Evolutionary conservation across 2,797 vertebrate species (phyloP).

Genomic region (Macroramphosus scolopax): DNA sequence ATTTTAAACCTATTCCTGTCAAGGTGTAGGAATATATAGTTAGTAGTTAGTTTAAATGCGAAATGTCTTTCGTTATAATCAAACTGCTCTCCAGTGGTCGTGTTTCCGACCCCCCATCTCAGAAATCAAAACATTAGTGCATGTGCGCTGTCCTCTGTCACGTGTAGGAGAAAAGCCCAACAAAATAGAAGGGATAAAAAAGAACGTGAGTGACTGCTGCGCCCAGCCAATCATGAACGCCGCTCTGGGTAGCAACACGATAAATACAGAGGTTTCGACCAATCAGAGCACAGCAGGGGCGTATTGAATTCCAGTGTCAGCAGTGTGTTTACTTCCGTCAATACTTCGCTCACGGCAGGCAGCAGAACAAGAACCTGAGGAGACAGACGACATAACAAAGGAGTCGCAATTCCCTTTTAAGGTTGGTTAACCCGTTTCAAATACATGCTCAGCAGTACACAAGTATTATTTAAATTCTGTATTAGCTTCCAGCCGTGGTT

Average conservation of each 20-base stretch:
- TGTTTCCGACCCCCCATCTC: no score
- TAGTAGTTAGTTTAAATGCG: no score
- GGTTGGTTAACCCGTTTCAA: constrained; percentile 43
- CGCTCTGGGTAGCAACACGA: constrained; percentile 50
- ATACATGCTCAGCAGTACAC: background rate
- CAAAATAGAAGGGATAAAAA: constrained; percentile 46
- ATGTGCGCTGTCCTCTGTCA: constrained; percentile 66
- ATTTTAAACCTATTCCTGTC: no score
- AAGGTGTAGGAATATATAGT: no score
- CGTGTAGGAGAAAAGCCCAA: constrained; percentile 56
- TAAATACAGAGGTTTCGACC: constrained; percentile 28
- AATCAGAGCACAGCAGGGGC: constrained; percentile 49
- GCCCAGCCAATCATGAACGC: constrained; percentile 38
- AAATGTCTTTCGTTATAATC: no score
- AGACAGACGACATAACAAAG: constrained; percentile 19
- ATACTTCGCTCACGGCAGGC: constrained; percentile 47
- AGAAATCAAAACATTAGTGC: constrained; percentile 70
- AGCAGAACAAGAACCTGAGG: constrained; percentile 2
- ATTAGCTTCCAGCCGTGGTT: background rate
- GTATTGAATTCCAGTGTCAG: background rate
- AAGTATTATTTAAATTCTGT: rapidly evolving
- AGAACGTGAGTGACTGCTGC: constrained; percentile 26
- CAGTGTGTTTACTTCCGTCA: constrained; percentile 73
- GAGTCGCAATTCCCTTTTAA: constrained; percentile 7
- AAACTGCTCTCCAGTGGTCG: no score